Base-by-base conservation (phyloP, 2,113 vertebrate species). In the Sapajus apella region DNA sequence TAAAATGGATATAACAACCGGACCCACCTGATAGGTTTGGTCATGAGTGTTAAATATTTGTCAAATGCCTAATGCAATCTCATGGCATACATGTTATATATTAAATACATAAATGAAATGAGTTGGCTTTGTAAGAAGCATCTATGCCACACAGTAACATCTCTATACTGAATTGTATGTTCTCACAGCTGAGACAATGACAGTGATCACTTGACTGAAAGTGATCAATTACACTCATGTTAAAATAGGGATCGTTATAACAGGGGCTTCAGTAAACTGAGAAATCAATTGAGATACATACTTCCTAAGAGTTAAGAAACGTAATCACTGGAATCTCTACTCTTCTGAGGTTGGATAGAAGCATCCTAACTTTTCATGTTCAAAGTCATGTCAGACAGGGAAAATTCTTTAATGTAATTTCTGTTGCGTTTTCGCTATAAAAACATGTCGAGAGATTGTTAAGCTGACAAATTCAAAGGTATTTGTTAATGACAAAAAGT, bases 51-150 rank as follows among this genome's bases (percentile, higher is more conserved):
- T 89, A 88, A 84, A 45, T 27, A 50, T 93, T 87, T 94, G 35
- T 45, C 88, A 96, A 76, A 83, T 47, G 40, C 50, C 64, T 82
- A 96, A 23, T 80, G 66, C 87, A 94, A 55, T 92, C 10, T 92
- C 47, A 61, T 16, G 16, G 30, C 14, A 23, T 58, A 68, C 75
- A 40, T 86, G 7, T 55, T 47, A 83, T 1, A 50, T 20, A 16
- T 37, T 81, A 91, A 83, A 43, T 75, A 85, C 82, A 79, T 94
- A 73, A 79, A 72, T n/a, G 30, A 72, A 70, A 84, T 30, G 16
- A 64, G 47, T 92, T 55, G 25, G 40, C 61, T 89, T 93, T 66
- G 2, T 37, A 90, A 37, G 18, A 21, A 94, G 25, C 87, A 40
- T 55, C n/a, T 81, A 13, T 80, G 40, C 55, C 47, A 70, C 9